phyloP scores from a whole-genome alignment of 1,140 invertebrate genomes.

The Calosoma granatense region DNA sequence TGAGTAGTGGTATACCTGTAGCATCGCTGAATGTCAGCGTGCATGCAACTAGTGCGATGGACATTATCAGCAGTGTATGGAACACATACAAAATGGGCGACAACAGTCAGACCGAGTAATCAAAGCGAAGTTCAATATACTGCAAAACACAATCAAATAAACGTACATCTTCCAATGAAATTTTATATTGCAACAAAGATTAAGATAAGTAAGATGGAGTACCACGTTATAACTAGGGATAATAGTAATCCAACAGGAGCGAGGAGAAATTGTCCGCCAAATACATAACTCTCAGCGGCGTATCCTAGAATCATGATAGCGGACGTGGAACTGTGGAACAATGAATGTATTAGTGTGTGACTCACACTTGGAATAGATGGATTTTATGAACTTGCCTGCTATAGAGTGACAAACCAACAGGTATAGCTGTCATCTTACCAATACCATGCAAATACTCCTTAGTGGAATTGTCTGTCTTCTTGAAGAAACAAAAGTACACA shows the following conservation, averaged over 20 bases:
- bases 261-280: not conserved
- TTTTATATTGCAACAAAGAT: not conserved
- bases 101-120: not conserved
- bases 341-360: no score
- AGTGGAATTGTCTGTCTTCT: slow-evolving; percentile 57
- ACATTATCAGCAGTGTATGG: no score
- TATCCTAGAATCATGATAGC: not conserved
- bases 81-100: no score
- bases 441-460: slow-evolving; percentile 68
- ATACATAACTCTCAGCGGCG: not conserved
- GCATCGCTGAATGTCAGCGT: no score
- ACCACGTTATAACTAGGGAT: not conserved
- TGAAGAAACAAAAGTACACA: slow-evolving; percentile 66
- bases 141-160: no score
- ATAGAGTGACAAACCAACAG: no score
- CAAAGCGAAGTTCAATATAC: not conserved
- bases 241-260: not conserved
- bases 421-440: no score
- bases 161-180: no score
- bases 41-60: no score
- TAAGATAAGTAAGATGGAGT: not conserved
- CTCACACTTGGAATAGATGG: not conserved
- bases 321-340: no score
- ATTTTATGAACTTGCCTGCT: not conserved
- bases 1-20: no score